Evolutionary conservation across 2,888 invertebrate genomes (phyloP).

Genomic region (Vesta saturnalis): DNA sequence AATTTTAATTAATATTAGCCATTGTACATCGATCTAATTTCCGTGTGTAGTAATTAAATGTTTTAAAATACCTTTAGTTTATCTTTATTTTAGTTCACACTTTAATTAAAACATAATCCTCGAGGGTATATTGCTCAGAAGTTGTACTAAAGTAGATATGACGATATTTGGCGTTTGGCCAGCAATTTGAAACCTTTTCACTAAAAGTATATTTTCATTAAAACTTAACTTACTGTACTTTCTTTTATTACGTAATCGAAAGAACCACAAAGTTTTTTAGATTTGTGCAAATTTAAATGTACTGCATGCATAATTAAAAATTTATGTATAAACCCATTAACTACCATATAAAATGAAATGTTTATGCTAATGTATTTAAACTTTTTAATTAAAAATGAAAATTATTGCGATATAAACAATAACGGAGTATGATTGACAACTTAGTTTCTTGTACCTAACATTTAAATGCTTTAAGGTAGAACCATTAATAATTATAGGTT

Average conservation of each 20-base stretch:
- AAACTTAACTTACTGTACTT: not conserved
- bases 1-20: not conserved
- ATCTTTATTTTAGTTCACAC: conserved; percentile 13
- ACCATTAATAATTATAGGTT: no score
- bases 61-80: not conserved
- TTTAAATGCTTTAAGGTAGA: no score
- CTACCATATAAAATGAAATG: no score
- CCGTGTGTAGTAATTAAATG: conserved; percentile 4
- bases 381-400: no score
- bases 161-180: conserved; percentile 8
- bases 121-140: conserved; percentile 8
- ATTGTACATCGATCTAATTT: not conserved
- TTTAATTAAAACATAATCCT: conserved; percentile 15
- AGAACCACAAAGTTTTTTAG: not conserved
- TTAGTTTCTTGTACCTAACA: no score
- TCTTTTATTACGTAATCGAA: not conserved
- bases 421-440: no score
- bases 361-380: no score
- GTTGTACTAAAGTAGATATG: conserved; percentile 4
- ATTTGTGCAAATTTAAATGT: not conserved
- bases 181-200: not conserved
- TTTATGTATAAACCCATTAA: not conserved
- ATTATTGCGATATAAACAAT: no score
- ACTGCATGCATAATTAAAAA: not conserved
- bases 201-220: conserved; percentile 4